These are phyloP conservation scores for Polyploca ridens DNA, from an alignment of 2,888 invertebrate genomes.

Conservation along the genomic window DNA sequence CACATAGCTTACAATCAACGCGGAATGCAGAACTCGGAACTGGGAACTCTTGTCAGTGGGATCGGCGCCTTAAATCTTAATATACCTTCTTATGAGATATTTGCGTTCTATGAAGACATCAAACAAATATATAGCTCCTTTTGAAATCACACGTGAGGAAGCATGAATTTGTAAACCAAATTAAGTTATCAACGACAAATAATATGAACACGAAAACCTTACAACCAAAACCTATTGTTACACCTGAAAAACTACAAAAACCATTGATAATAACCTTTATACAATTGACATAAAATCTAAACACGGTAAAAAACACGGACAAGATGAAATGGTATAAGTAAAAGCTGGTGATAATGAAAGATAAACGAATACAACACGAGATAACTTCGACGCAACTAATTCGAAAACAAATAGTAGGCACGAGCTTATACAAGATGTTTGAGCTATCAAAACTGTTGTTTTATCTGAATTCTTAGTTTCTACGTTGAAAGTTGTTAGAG, in stretches of 20 bases:
- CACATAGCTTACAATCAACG: no score
- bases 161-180: conserved; percentile 48
- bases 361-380: conserved; percentile 39
- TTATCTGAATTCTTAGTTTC: conserved; percentile 1
- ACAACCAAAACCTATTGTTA: background rate
- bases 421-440: conserved; percentile 22
- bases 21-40: no score
- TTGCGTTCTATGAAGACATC: background rate
- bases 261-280: conserved; percentile 19
- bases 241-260: background rate
- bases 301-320: conserved; percentile 16
- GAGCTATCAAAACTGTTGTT: conserved; percentile 24
- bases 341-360: conserved; percentile 32
- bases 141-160: conserved; percentile 23
- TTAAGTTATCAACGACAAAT: conserved; percentile 61
- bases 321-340: conserved; percentile 17
- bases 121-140: conserved; percentile 15
- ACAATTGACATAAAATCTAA: conserved; percentile 17
- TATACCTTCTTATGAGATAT: background rate
- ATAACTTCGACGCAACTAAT: conserved; percentile 47
- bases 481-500: background rate
- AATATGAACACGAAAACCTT: conserved; percentile 34
- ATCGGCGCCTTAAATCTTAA: no score
- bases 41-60: no score
- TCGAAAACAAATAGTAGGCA: conserved; percentile 47